Evolutionary conservation across 2,113 vertebrate species (phyloP).

Genomic region (Indri indri): DNA sequence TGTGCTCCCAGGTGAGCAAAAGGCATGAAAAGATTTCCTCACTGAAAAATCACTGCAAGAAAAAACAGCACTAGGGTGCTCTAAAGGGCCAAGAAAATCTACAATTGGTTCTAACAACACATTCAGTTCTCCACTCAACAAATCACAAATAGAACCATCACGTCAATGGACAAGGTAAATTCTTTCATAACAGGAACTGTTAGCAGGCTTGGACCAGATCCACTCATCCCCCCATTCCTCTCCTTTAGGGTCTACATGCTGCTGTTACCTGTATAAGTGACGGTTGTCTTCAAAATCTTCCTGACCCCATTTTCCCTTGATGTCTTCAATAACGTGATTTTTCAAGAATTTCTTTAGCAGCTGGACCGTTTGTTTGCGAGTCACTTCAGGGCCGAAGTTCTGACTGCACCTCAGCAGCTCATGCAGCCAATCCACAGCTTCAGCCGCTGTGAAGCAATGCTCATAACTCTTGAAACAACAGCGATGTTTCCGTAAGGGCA

Average conservation of each 20-base stretch:
- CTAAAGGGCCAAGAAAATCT: not conserved
- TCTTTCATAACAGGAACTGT: not conserved
- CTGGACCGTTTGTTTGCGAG: slow-evolving; percentile 88
- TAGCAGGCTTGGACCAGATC: not conserved
- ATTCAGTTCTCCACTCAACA: not conserved
- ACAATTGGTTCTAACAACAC: not conserved
- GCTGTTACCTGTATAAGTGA: slow-evolving; percentile 88
- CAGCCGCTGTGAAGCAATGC: slow-evolving; percentile 87
- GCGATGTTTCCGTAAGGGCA: slow-evolving; percentile 89
- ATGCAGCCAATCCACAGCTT: slow-evolving; percentile 89
- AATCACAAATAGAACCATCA: not conserved
- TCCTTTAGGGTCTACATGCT: not conserved
- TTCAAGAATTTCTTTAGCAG: slow-evolving; percentile 91
- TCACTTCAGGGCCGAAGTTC: slow-evolving; percentile 92
- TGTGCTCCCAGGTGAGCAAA: not conserved
- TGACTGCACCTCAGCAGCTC: slow-evolving; percentile 86
- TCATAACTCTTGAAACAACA: slow-evolving; percentile 90
- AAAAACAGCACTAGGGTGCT: not conserved
- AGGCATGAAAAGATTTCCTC: not conserved
- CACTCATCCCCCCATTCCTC: not conserved
- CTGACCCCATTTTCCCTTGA: slow-evolving; percentile 91
- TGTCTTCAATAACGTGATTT: slow-evolving; percentile 92
- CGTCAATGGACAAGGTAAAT: not conserved
- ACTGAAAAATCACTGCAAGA: not conserved
- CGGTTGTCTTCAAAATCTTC: slow-evolving; percentile 91